phyloP scores from a whole-genome alignment of 2,888 invertebrate genomes.

The Idaea aversata region DNA sequence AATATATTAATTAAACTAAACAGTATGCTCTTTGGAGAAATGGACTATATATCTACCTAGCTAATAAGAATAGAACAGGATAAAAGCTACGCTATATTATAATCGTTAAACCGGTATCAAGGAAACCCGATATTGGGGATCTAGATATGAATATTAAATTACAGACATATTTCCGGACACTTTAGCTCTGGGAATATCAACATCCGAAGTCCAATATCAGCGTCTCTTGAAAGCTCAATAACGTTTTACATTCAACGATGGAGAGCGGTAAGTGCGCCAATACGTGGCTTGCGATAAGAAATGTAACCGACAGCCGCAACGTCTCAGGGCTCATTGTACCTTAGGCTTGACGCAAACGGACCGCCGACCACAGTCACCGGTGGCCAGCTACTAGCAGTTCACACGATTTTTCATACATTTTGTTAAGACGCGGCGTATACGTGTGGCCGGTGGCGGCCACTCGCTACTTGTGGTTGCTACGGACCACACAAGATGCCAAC shows the following conservation, averaged over 20 bases:
- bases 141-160: slow-evolving; percentile 53
- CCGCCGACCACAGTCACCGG: no score
- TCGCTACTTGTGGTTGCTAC: no score
- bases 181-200: slow-evolving; percentile 44
- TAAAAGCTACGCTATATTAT: background rate
- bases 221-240: slow-evolving; percentile 56
- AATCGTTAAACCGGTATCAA: slow-evolving; percentile 25
- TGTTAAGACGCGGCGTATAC: no score
- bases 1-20: no score
- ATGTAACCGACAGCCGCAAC: slow-evolving; percentile 55
- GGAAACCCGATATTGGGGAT: slow-evolving; percentile 27
- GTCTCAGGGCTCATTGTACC: slow-evolving; percentile 44
- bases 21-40: background rate
- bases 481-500: no score
- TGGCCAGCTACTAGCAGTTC: no score
- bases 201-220: slow-evolving; percentile 58
- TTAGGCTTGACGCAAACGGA: no score
- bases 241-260: slow-evolving; percentile 57
- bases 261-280: slow-evolving; percentile 57
- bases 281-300: slow-evolving; percentile 60
- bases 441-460: no score
- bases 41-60: no score
- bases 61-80: background rate
- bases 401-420: no score
- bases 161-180: slow-evolving; percentile 39